Evolutionary conservation across 2,113 vertebrate species (phyloP).

Genomic region (Pelobates fuscus): DNA sequence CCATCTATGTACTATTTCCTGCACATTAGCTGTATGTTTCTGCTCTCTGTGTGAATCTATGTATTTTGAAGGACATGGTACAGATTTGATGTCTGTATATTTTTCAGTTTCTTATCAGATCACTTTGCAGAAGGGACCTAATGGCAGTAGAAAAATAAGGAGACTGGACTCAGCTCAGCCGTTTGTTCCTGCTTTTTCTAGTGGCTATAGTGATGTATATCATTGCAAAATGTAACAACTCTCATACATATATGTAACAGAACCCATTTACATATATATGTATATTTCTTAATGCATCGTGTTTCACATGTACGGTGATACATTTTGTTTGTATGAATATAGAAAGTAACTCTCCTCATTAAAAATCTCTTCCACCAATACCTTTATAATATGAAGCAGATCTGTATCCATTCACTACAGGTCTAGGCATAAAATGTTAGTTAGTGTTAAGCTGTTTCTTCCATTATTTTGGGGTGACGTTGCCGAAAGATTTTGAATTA

Average conservation of each 20-base stretch:
- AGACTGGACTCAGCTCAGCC: neutral
- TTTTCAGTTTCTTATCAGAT: conserved; percentile 69
- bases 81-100: conserved; percentile 66
- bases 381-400: too few species aligned
- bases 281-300: too few species aligned
- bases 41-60: conserved; percentile 58
- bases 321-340: too few species aligned
- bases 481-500: neutral
- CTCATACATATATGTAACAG: neutral
- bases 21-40: neutral
- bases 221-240: neutral
- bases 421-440: neutral
- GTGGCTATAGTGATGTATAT: neutral
- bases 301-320: too few species aligned
- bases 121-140: conserved; percentile 57
- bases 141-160: conserved; percentile 42
- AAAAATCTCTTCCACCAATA: too few species aligned
- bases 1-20: neutral
- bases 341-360: too few species aligned
- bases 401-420: too few species aligned
- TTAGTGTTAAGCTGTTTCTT: neutral
- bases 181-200: neutral
- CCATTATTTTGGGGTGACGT: neutral
- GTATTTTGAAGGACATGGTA: conserved; percentile 70
- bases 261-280: neutral